These are phyloP conservation scores for Bufo gargarizans DNA, from an alignment of 2,113 vertebrate species.

Conservation along the genomic window DNA sequence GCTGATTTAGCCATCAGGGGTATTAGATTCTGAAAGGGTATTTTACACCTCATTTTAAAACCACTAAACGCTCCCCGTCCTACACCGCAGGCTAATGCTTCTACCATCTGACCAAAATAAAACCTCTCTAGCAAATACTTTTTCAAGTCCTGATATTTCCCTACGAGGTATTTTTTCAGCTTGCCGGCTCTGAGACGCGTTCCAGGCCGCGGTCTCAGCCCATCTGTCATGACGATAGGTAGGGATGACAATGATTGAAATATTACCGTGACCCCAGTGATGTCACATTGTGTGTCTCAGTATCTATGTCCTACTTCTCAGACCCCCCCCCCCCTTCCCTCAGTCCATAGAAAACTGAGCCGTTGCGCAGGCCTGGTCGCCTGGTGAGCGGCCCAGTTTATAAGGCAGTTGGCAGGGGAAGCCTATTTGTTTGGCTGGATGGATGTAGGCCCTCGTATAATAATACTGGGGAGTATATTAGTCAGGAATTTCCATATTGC, in stretches of 20 bases:
- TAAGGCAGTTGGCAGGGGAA: constrained; percentile 72
- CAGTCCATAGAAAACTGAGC: constrained; percentile 75
- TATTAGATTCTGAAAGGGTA: constrained; percentile 44
- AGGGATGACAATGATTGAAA: constrained; percentile 1
- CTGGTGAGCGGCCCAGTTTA: constrained; percentile 70
- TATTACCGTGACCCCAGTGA: constrained; percentile 15
- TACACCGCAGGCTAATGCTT: constrained; percentile 41
- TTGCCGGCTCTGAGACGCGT: constrained; percentile 19
- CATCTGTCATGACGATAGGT: constrained; percentile 22
- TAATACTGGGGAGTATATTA: constrained; percentile 79
- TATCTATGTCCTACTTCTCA: constrained; percentile 62
- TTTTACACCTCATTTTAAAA: constrained; percentile 56
- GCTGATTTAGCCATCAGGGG: constrained; percentile 33
- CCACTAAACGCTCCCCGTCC: constrained; percentile 42
- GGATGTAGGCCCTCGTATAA: constrained; percentile 80
- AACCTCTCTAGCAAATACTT: constrained; percentile 46
- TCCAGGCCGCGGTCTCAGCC: background rate
- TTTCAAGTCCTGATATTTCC: constrained; percentile 43
- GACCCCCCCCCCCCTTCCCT: constrained; percentile 69
- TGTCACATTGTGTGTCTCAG: constrained; percentile 54
- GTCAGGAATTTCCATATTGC: constrained; percentile 87
- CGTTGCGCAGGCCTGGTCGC: constrained; percentile 72
- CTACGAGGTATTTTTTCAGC: constrained; percentile 12
- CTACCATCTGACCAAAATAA: constrained; percentile 52
- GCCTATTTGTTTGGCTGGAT: constrained; percentile 78